Evolutionary conservation across 1,140 invertebrate genomes (phyloP), one percentile per base, ranked within the genome.

Genomic region (Caenorhabditis brenneri): DNA sequence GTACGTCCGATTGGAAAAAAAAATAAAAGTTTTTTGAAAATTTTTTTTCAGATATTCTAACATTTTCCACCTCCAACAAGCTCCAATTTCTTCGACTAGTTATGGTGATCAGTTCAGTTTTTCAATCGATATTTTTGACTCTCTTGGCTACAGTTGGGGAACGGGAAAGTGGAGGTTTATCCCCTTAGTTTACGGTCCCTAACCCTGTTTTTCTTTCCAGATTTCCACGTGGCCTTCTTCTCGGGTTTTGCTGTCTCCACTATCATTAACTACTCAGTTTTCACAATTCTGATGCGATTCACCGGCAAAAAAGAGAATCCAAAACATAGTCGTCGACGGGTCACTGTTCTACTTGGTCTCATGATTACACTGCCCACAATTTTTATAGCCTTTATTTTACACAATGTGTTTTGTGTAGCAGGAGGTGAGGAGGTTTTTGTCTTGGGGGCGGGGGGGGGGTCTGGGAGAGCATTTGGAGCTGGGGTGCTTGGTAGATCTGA

Each of bases 201-300:
- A 27, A 24, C 2, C 49, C 82, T 53, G 24, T 33, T 16, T 15
- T 15, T 24, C 6, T 33, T 58, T 87, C 86, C 48, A 89, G 88
- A 80, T 19, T 89, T 88, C 49, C 88, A 89, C 53, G 88, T 89
- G 29, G 87, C 89, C 19, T 89, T 89, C 86, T 89, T 89, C 60
- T 91, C 86, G 65, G 84, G 81, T 19, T 90, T 90, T 36, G 87
- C 89, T 6, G 58, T 74, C 15, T 89, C 85, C 51, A 85, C 87
- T 51, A 85, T 87, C 36, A 81, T 87, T 39, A 91, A 90, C 58
- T 90, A 33, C 81, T 42, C 24, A 87, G 53, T 31, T 60, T 55
- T 81, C 36, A 53, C 53, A 29, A 42, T 55, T 36, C 27, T 55
- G 15, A 29, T 55, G 46, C 31, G 31, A 51, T 80, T 80, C 19